phyloP scores from a whole-genome alignment of 2,113 vertebrate genomes.

The Haemorhous mexicanus region DNA sequence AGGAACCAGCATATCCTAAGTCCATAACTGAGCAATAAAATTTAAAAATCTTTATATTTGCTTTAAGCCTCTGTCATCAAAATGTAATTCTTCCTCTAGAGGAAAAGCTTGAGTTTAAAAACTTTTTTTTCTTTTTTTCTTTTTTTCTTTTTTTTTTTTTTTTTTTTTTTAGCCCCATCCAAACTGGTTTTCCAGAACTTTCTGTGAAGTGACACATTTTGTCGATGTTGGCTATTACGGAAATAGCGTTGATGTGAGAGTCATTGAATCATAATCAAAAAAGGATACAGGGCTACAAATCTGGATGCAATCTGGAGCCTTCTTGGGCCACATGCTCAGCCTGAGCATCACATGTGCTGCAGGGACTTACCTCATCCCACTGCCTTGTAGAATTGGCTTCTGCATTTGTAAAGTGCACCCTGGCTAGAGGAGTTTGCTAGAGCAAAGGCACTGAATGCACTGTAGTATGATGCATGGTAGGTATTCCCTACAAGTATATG shows the following conservation, averaged over 20 bases:
- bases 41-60: neutral
- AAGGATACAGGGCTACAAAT: neutral
- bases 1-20: neutral
- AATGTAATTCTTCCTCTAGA: neutral
- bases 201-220: neutral
- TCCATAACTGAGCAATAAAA: neutral
- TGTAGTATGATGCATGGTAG: neutral
- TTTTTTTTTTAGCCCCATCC: neutral
- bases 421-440: neutral
- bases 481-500: neutral
- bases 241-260: neutral
- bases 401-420: neutral
- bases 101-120: neutral
- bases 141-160: no score
- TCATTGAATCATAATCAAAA: slow-evolving; percentile 15
- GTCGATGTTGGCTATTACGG: neutral
- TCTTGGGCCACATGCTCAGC: neutral
- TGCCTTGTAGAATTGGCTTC: neutral
- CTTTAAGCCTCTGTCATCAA: neutral
- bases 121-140: neutral
- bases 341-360: neutral
- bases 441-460: neutral
- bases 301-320: neutral
- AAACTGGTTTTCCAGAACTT: neutral
- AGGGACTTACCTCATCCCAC: neutral